Evolutionary conservation across 2,888 invertebrate genomes (phyloP).

Genomic region (Drosophila rubida): DNA sequence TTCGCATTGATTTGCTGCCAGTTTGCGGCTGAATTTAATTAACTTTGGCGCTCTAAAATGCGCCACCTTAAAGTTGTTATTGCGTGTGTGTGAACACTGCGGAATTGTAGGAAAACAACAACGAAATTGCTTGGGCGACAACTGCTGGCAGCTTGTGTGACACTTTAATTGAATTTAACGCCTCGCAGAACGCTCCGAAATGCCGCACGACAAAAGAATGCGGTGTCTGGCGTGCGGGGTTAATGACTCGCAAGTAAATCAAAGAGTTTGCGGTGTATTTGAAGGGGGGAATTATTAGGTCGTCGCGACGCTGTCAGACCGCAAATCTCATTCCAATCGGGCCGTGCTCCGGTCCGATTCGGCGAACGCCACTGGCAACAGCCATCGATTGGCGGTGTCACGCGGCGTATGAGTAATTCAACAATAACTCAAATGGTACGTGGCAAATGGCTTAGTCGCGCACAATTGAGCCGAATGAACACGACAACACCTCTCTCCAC

Average conservation of each 20-base stretch:
- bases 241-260: not conserved
- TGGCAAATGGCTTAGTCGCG: slow-evolving; percentile 48
- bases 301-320: not conserved
- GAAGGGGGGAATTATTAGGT: not conserved
- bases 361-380: slow-evolving; percentile 9
- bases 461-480: slow-evolving; percentile 33
- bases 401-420: slow-evolving; percentile 65
- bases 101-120: too few species aligned
- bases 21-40: too few species aligned
- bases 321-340: slow-evolving; percentile 25
- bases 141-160: too few species aligned
- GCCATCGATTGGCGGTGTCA: slow-evolving; percentile 42
- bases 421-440: slow-evolving; percentile 40
- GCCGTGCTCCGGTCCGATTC: too few species aligned
- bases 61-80: too few species aligned
- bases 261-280: not conserved
- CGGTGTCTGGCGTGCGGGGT: not conserved
- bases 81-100: too few species aligned
- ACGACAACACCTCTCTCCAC: not conserved
- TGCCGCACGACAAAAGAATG: not conserved
- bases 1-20: too few species aligned
- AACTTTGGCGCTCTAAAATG: too few species aligned
- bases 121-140: too few species aligned
- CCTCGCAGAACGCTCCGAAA: not conserved
- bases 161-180: too few species aligned